These are phyloP conservation scores for Pogoniulus pusillus DNA, from an alignment of 2,797 vertebrate species.

Conservation along the genomic window DNA sequence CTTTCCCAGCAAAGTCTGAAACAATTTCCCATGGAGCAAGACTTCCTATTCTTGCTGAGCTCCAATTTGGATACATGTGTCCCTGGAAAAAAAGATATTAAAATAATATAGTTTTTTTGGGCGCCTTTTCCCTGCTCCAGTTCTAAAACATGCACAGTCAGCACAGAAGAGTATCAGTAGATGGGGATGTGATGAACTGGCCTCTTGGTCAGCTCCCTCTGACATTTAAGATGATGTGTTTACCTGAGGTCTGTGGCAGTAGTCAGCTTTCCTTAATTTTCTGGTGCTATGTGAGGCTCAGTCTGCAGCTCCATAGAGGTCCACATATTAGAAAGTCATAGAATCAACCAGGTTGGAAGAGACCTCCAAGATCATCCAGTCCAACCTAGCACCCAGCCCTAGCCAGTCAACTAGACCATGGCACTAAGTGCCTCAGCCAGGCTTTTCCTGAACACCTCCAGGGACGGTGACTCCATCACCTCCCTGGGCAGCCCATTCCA, in stretches of 20 bases:
- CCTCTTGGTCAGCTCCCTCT: not conserved
- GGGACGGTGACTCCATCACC: no score
- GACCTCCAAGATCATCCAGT: no score
- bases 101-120: not conserved
- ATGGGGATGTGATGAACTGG: not conserved
- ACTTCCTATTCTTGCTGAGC: not conserved
- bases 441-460: no score
- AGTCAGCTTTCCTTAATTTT: not conserved
- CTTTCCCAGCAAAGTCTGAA: not conserved
- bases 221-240: not conserved
- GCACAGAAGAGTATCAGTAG: not conserved
- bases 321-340: accelerated
- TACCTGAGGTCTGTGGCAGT: not conserved
- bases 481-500: no score
- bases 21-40: not conserved
- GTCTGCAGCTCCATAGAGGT: not conserved
- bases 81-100: not conserved
- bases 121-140: not conserved
- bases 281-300: not conserved
- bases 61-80: not conserved
- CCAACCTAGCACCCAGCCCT: no score
- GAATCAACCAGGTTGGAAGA: no score
- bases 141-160: not conserved
- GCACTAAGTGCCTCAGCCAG: no score
- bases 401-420: no score